Evolutionary conservation across 2,888 invertebrate species (phyloP), one percentile per base, ranked within the genome.

Genomic region (Lydus trimaculatus): DNA sequence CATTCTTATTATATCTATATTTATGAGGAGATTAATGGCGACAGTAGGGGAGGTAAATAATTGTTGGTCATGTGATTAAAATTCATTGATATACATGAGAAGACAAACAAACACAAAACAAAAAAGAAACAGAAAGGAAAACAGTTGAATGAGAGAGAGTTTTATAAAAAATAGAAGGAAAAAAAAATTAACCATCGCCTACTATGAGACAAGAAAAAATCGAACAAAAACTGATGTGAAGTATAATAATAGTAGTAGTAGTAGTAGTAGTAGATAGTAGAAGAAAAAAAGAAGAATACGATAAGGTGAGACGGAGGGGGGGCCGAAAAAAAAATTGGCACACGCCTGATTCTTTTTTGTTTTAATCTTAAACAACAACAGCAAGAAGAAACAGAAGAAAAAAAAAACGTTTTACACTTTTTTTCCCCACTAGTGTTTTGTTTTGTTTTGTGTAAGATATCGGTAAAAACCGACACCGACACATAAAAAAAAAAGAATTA

Each of bases 281-380:
- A 13, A 43, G 43, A n/a, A 43, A 7, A 39, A 39, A 43, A 43
- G 7, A 43, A 17, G 43, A 43, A 5, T 17, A 17, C 43, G 43
- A 43, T 39, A 39, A 39, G 15, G 15, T 5, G 39, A 15, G 33
- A 11, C 0, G 2, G n/a, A 17, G 8, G 43, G 43, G 43, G 43
- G n/a, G 43, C n/a, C 0, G 11, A 43, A 43, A 43, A 48, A 48
- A 48, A 48, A 48, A 20, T 48, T 20, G 48, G 48, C 48, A 48
- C 48, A 48, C 48, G 48, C 48, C 48, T 8, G 17, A n/a, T 43
- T 17, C 43, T 43, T 48, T 48, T 48, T 48, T 48, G 48, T 48
- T 48, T 48, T 23, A 43, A 43, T 43, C 43, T 43, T 43, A 17
- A 43, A 43, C 8, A 43, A 43, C 43, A 43, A 36, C 1, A 4